Evolutionary conservation across 2,113 vertebrate species (phyloP), one percentile per base, ranked within the genome.

Genomic region (Podocnemis expansa): DNA sequence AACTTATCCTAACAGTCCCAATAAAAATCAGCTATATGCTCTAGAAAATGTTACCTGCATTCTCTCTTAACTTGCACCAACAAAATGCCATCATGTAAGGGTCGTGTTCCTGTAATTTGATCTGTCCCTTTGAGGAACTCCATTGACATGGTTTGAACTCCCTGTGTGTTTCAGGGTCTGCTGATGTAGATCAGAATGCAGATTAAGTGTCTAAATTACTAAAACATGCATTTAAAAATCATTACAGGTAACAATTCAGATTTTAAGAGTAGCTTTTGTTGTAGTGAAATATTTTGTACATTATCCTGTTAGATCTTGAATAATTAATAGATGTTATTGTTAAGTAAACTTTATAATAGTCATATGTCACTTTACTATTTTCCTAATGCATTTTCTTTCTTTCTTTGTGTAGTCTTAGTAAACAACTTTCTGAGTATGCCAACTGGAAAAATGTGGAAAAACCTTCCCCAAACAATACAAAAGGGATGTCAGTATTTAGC

Each of bases 381-480:
- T 27, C 47, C 1, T 92, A 91, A 85, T 91, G 11, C n/a, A 58
- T 82, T 87, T 89, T 6, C 2, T 89, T 3, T 88, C 17, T 82
- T 87, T 91, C 70, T 41, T 76, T 88, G 3, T 94, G 5, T 87
- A 99, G 99, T 79, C 98, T 99, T 95, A 98, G 98, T 90, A 97
- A 98, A 92, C 96, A 99, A 51, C 98, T 99, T 89, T 97, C 97
- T 94, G 98, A 99, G 52, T 96, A 98, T 3, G 90, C 95, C n/a
- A 98, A 97, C 73, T 97, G 97, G 85, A 97, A 91, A 82, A 97
- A 96, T 24, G 41, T 82, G 10, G 96, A 96, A 60, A 91, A 97
- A 27, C 96, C 97, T 45, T 95, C 97, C 13, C 90, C 19, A 80
- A 82, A 79, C 52, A 97, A 89, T 83, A 96, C 97, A 81, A 98